Evolutionary conservation across 2,797 vertebrate species (phyloP).

Genomic region (Melanotaenia boesemani): DNA sequence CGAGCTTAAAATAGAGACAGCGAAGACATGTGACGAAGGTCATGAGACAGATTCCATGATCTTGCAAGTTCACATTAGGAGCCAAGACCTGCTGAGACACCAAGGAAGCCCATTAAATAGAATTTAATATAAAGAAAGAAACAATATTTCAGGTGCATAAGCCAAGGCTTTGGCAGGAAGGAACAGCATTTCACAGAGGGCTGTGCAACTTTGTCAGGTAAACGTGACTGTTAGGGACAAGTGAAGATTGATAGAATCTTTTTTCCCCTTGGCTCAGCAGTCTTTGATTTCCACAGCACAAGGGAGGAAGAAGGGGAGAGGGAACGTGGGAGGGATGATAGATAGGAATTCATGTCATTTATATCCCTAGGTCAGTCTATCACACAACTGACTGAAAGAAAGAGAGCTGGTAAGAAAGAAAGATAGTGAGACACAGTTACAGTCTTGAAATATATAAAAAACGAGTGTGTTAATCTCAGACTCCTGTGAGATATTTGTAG

Average conservation of each 20-base stretch:
- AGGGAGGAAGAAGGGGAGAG: conserved; percentile 53
- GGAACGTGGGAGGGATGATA: conserved; percentile 69
- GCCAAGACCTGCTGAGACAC: conserved; percentile 53
- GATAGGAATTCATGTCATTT: conserved; percentile 78
- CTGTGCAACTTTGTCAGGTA: conserved; percentile 80
- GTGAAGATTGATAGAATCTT: conserved; percentile 80
- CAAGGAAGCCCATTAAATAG: conserved; percentile 64
- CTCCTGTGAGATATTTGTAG: conserved; percentile 17
- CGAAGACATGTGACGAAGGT: conserved; percentile 70
- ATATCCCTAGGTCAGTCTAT: conserved; percentile 76
- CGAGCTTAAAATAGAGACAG: conserved; percentile 66
- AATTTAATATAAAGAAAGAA: conserved; percentile 79
- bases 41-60: conserved; percentile 73
- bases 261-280: conserved; percentile 82
- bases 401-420: conserved; percentile 32
- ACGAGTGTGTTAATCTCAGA: conserved; percentile 29
- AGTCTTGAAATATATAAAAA: conserved; percentile 32
- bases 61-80: conserved; percentile 65
- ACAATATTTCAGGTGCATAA: conserved; percentile 75
- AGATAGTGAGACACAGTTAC: conserved; percentile 30
- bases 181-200: conserved; percentile 75
- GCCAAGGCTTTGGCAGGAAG: conserved; percentile 75
- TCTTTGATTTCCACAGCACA: conserved; percentile 78
- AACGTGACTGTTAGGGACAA: conserved; percentile 80
- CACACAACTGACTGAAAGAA: conserved; percentile 53